Evolutionary conservation across 2,797 vertebrate species (phyloP).

Genomic region (Okamejei kenojei): DNA sequence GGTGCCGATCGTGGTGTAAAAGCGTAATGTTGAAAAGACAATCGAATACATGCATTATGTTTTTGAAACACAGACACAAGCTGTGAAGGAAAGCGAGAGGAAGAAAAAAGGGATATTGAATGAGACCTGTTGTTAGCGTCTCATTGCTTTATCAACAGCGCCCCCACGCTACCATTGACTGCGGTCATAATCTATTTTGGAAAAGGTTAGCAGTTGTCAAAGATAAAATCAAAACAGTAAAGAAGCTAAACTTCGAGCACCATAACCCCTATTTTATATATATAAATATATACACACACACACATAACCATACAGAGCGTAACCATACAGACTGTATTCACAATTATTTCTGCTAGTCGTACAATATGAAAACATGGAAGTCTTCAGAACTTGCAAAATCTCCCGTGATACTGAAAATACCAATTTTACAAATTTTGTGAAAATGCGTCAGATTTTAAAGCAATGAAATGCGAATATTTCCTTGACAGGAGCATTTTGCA

Average conservation of each 20-base stretch:
- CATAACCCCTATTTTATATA: neutral
- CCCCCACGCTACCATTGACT: constrained; percentile 12
- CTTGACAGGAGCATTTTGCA: neutral
- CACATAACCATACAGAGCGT: neutral
- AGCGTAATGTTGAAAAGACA: constrained; percentile 25
- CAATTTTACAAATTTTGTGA: neutral
- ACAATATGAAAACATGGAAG: neutral
- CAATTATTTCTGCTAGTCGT: neutral
- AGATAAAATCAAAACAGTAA: constrained; percentile 6
- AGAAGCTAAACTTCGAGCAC: neutral
- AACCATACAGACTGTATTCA: neutral
- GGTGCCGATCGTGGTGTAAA: neutral
- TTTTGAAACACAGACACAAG: constrained; percentile 37
- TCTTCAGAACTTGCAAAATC: no score
- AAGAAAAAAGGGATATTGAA: neutral
- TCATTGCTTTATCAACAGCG: constrained; percentile 37
- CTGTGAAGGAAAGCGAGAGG: constrained; percentile 38
- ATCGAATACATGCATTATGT: constrained; percentile 34
- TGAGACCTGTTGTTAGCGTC: neutral
- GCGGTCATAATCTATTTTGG: neutral
- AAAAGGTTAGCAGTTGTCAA: constrained; percentile 20
- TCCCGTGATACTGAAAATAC: neutral
- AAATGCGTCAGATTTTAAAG: neutral
- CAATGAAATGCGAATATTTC: neutral
- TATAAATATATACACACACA: neutral